Evolutionary conservation across 1,140 invertebrate species (phyloP).

Genomic region (Branchinecta lynchi): DNA sequence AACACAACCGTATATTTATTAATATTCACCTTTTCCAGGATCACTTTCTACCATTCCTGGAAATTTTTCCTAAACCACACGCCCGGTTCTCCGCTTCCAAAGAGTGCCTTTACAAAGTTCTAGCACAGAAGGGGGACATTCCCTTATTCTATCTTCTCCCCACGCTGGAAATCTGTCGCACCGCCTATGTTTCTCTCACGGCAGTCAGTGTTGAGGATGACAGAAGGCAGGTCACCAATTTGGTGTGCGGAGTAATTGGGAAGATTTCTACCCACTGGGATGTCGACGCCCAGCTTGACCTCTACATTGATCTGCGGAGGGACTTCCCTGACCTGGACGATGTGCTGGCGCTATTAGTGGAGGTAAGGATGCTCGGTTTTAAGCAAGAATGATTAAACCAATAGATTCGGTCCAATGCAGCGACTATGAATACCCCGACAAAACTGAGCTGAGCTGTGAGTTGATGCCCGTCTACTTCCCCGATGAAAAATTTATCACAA

Average conservation of each 20-base stretch:
- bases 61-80: neutral
- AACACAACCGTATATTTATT: no score
- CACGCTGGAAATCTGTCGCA: neutral
- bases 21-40: neutral
- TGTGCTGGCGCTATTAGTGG: neutral
- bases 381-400: no score
- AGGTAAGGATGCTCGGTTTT: neutral
- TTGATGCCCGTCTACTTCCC: no score
- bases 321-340: neutral
- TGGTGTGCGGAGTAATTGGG: neutral
- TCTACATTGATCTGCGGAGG: neutral
- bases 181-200: neutral
- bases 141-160: neutral
- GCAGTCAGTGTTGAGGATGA: neutral
- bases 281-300: neutral
- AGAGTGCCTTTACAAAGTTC: neutral
- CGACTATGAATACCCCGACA: no score
- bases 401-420: no score
- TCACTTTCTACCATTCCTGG: neutral
- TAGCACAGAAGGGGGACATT: neutral
- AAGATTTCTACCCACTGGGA: neutral
- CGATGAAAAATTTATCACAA: no score
- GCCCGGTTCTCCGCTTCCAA: slow-evolving; percentile 4
- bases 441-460: no score
- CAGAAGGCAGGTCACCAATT: neutral